phyloP scores from a whole-genome alignment of 1,140 invertebrate species.

The Hormaphis cornu region DNA sequence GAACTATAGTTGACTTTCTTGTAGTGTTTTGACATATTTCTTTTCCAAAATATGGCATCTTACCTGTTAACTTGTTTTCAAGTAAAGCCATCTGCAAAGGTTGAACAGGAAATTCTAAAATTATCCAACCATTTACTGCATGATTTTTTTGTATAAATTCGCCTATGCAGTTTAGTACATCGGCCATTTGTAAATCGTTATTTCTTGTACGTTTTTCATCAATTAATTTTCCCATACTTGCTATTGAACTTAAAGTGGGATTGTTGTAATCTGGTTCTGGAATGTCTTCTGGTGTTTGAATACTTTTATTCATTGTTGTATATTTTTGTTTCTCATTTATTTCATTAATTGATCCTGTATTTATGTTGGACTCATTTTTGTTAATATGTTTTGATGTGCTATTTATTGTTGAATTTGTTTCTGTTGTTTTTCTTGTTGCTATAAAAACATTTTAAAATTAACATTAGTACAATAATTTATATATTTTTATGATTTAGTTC shows the following conservation, averaged over 20 bases:
- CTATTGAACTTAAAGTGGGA: neutral
- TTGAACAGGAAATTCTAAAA: conserved; percentile 5
- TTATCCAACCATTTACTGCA: neutral
- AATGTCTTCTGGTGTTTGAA: conserved; percentile 16
- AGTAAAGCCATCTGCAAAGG: conserved; percentile 10
- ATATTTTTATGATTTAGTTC: neutral
- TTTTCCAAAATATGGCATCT: neutral
- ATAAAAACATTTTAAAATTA: neutral
- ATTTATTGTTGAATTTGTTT: neutral
- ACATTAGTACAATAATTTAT: neutral
- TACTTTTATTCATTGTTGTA: neutral
- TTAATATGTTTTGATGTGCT: neutral
- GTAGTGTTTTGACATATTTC: neutral
- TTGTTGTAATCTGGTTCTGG: conserved; percentile 2
- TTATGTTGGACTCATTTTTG: neutral
- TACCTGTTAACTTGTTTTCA: neutral
- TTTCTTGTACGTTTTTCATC: neutral
- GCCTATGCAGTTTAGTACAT: neutral
- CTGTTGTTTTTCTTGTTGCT: neutral
- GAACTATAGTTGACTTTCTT: neutral
- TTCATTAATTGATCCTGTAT: neutral
- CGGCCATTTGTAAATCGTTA: neutral
- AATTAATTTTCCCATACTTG: conserved; percentile 2
- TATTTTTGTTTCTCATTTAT: neutral
- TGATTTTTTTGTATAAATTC: conserved; percentile 1